Base-by-base conservation (phyloP, 2,113 vertebrate species). In the Atractosteus spatula region DNA sequence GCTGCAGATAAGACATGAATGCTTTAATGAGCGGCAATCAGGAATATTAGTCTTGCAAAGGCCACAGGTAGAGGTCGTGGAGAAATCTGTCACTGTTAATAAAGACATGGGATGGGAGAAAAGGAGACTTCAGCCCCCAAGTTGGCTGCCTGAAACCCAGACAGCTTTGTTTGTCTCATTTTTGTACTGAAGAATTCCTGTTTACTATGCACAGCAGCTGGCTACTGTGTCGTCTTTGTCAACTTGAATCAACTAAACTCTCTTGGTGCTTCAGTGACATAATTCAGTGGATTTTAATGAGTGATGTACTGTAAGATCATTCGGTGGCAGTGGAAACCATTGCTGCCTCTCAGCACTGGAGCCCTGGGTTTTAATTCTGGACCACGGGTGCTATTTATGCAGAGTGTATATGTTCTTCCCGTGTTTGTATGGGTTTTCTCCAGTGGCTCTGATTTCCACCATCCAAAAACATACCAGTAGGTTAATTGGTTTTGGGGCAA, bases 211-310 rank as follows among this genome's bases (percentile, higher is more conserved):
- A 51, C 47, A 7, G 47, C 10, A 51, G 47, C 47, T 51, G 5
- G 10, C 47, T 51, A 51, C 10, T 7, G 5, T 51, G 47, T 5
- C 47, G 10, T 5, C 47, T 7, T 5, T 51, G 47, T 51, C 47
- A 51, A 51, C 5, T 10, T 51, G 47, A 51, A 51, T 51, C 47
- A 5, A 51, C 5, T 51, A 41, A 59, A 8, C 44, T 57, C 69
- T 71, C 69, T 66, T 45, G 63, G 69, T 69, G 62, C 62, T 67
- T 41, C 8, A 74, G 65, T 72, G 74, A 68, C 61, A 45, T 74
- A 78, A 78, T 71, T 45, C 61, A n/a, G 43, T 44, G 43, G 17
- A 29, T 66, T 67, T 66, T 55, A 10, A 29, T 29, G 29, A 29
- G 29, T 29, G 29, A 29, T 29, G 29, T 29, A 29, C 29, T 29